phyloP scores from a whole-genome alignment of 2,888 invertebrate species.

The Crematogaster levior region DNA sequence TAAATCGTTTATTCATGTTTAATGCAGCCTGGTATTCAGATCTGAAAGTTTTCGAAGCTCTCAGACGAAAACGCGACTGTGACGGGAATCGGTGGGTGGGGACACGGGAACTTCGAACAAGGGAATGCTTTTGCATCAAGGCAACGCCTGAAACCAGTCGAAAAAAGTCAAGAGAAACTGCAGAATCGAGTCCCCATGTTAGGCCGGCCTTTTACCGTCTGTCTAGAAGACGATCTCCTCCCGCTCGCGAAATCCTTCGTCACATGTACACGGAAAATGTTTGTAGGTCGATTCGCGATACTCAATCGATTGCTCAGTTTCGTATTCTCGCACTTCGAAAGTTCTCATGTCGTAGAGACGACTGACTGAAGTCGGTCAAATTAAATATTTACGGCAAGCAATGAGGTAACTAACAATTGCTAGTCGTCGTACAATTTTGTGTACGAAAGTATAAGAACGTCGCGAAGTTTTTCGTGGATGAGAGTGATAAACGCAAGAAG shows the following conservation, averaged over 20 bases:
- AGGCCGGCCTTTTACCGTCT: constrained; percentile 33
- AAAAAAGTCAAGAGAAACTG: constrained; percentile 68
- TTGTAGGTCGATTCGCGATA: neutral
- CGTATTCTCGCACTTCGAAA: constrained; percentile 19
- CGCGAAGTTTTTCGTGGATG: constrained; percentile 31
- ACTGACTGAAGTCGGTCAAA: neutral
- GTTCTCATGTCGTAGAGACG: neutral
- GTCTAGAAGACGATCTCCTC: constrained; percentile 48
- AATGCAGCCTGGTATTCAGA: constrained; percentile 79
- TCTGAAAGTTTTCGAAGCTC: constrained; percentile 77
- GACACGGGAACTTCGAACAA: constrained; percentile 81
- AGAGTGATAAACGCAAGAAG: constrained; percentile 17
- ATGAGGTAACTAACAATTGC: constrained; percentile 46
- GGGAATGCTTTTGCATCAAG: constrained; percentile 85
- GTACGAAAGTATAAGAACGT: neutral
- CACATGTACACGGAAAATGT: constrained; percentile 17
- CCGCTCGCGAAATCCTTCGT: constrained; percentile 6
- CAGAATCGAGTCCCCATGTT: constrained; percentile 46
- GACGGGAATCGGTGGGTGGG: constrained; percentile 62
- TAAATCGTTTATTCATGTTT: constrained; percentile 85
- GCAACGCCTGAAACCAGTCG: constrained; percentile 78
- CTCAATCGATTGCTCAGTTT: constrained; percentile 11
- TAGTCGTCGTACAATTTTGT: constrained; percentile 22
- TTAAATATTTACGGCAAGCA: constrained; percentile 42
- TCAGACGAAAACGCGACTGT: constrained; percentile 73